Conservation (phyloP, 2,888 invertebrate species). For the Caenorhabditis sp. region DNA sequence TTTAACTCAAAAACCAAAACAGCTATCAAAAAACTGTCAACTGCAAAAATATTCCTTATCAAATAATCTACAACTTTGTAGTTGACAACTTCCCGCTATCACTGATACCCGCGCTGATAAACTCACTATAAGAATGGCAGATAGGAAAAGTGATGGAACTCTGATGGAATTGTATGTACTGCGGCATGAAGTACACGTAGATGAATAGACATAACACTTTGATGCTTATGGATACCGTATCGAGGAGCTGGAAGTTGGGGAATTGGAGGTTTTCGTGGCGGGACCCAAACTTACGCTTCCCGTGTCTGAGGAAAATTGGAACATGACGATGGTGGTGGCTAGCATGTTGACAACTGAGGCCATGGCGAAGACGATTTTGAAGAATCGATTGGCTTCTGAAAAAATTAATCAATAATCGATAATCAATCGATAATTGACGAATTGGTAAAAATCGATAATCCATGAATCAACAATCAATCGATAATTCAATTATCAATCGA, state of each 20-base stretch:
- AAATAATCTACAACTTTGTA: neutral
- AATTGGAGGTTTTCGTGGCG: neutral
- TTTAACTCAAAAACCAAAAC: neutral
- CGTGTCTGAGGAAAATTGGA: constrained; percentile 48
- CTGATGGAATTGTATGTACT: constrained; percentile 71
- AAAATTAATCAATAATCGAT: neutral
- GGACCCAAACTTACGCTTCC: constrained; percentile 28
- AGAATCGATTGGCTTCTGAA: constrained; percentile 75
- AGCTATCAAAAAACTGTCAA: neutral
- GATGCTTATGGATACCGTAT: constrained; percentile 64
- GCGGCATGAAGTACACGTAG: constrained; percentile 70
- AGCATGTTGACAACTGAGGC: constrained; percentile 76
- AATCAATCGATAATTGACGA: neutral
- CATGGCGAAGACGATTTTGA: constrained; percentile 76
- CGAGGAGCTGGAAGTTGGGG: constrained; percentile 61
- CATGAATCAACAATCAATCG: no score
- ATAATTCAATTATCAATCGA: no score
- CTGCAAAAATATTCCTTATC: neutral
- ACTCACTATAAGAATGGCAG: constrained; percentile 73
- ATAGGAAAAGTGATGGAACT: constrained; percentile 64
- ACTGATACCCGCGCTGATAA: neutral
- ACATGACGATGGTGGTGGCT: constrained; percentile 60
- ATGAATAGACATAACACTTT: constrained; percentile 63
- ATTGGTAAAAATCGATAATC: no score
- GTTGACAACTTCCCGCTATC: neutral